These are phyloP conservation scores for Nibea coibor DNA, from an alignment of 2,113 vertebrate species.

Conservation along the genomic window DNA sequence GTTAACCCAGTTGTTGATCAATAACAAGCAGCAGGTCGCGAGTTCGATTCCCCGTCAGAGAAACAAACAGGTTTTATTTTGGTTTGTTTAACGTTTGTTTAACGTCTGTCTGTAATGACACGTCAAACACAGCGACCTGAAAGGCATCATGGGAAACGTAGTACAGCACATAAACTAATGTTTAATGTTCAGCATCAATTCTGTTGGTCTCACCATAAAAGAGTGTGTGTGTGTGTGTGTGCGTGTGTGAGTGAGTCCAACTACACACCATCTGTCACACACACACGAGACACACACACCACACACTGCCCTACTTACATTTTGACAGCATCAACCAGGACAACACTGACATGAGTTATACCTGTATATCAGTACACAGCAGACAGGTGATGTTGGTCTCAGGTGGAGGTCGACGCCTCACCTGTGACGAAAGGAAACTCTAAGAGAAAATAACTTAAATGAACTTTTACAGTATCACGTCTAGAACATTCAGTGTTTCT, in stretches of 20 bases:
- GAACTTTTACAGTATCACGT: too few species aligned
- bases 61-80: neutral
- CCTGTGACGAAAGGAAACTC: neutral
- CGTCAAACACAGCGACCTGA: too few species aligned
- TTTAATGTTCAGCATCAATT: neutral
- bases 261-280: slow-evolving; percentile 36
- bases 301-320: slow-evolving; percentile 33
- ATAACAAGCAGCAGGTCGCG: slow-evolving; percentile 31
- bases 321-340: slow-evolving; percentile 38
- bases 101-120: too few species aligned
- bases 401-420: neutral
- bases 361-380: neutral
- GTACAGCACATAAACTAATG: neutral
- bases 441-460: too few species aligned
- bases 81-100: neutral
- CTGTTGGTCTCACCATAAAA: slow-evolving; percentile 24
- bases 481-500: too few species aligned
- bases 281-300: slow-evolving; percentile 24
- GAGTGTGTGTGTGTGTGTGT: neutral
- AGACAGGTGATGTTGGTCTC: too few species aligned
- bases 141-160: slow-evolving; percentile 41
- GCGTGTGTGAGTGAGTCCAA: slow-evolving; percentile 1
- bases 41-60: slow-evolving; percentile 8
- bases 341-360: slow-evolving; percentile 24
- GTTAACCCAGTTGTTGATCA: slow-evolving; percentile 66